Percentiles rank a stretch among this genome's conserved stretches.
phyloP scores from a whole-genome alignment of 2,113 vertebrate species.

The Hyla sarda region DNA sequence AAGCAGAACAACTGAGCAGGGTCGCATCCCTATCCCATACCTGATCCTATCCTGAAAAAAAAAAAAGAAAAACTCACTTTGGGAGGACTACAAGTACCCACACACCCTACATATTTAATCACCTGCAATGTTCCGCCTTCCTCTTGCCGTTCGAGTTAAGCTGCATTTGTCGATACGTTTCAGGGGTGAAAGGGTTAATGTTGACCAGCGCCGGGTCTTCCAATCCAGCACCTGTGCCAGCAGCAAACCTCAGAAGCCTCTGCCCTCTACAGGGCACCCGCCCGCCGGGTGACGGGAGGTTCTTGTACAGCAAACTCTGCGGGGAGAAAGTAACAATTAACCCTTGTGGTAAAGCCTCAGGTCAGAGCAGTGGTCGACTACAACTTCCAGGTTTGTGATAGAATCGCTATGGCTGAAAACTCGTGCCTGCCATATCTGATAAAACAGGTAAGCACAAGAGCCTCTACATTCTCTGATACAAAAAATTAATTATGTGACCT shows the following conservation, averaged over 20 bases:
- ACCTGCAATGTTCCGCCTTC: constrained; percentile 64
- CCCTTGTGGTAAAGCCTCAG: no score
- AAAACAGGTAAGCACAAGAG: no score
- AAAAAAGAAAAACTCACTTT: no score
- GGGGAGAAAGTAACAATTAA: constrained; percentile 25
- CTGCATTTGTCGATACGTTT: constrained; percentile 75
- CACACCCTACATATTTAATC: not conserved
- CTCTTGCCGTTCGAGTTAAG: constrained; percentile 72
- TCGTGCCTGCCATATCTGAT: no score
- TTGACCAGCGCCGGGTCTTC: constrained; percentile 78
- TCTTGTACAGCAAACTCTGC: constrained; percentile 81
- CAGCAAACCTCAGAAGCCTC: constrained; percentile 67
- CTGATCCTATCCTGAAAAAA: no score
- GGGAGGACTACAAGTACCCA: no score
- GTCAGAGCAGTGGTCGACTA: no score
- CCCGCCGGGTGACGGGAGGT: constrained; percentile 71
- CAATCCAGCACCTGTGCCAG: constrained; percentile 60
- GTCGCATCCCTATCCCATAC: not conserved
- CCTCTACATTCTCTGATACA: no score
- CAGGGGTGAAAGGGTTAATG: constrained; percentile 93
- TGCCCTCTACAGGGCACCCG: constrained; percentile 69
- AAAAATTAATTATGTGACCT: no score
- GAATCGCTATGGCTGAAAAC: no score
- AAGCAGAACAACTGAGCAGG: not conserved
- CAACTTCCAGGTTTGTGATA: no score